Percentiles rank a stretch among this genome's conserved stretches.
These are phyloP conservation scores for Gallinago stenura DNA, from an alignment of 2,797 vertebrate genomes.

Conservation along the genomic window DNA sequence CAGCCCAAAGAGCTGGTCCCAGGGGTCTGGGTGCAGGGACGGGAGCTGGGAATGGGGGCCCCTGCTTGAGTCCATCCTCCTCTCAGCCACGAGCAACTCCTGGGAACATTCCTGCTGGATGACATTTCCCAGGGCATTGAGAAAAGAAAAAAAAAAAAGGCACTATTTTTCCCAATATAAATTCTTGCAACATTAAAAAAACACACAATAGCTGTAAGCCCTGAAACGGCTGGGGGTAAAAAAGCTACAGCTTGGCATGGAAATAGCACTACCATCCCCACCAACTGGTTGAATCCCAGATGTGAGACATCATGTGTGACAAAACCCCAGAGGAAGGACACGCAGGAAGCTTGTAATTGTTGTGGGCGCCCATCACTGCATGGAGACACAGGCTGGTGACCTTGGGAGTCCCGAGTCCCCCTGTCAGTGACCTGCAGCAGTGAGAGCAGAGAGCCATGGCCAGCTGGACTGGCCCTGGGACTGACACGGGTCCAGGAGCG, in stretches of 20 bases:
- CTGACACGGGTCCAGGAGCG: accelerated
- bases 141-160: neutral
- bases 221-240: constrained; percentile 55
- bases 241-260: constrained; percentile 52
- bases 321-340: neutral
- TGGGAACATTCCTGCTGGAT: constrained; percentile 62
- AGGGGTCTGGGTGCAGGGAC: neutral
- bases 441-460: accelerated
- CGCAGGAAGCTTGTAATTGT: neutral
- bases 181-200: constrained; percentile 67
- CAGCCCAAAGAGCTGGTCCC: neutral
- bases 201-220: constrained; percentile 64
- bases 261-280: constrained; percentile 32
- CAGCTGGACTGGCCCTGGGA: neutral
- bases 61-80: neutral
- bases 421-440: neutral
- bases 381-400: neutral
- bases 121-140: constrained; percentile 67
- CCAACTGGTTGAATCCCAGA: constrained; percentile 14
- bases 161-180: constrained; percentile 59
- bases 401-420: accelerated
- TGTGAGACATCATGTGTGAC: constrained; percentile 37
- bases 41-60: neutral
- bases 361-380: neutral
- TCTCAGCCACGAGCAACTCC: neutral